Percentiles rank a stretch among this genome's conserved stretches.
phyloP scores from a whole-genome alignment of 2,888 invertebrate species.

The Agonum fuliginosum region DNA sequence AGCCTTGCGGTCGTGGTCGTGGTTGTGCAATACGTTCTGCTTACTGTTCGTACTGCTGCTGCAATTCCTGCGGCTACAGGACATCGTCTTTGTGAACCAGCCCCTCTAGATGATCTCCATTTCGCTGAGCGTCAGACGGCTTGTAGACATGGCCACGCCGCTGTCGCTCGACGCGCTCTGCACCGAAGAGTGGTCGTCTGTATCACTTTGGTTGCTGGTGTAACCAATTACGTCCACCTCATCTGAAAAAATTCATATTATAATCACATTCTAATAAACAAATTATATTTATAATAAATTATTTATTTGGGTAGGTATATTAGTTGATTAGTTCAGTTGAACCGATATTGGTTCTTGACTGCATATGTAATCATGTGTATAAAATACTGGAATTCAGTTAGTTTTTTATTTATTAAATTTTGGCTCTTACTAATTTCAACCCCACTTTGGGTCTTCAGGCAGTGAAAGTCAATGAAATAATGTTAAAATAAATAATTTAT shows the following conservation, averaged over 20 bases:
- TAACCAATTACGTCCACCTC: conserved; percentile 91
- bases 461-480: no score
- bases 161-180: conserved; percentile 84
- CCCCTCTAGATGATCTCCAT: conserved; percentile 74
- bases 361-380: no score
- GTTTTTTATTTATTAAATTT: no score
- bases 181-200: conserved; percentile 87
- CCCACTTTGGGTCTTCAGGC: no score
- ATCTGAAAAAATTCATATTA: conserved; percentile 76
- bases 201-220: conserved; percentile 89
- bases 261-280: no score
- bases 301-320: no score
- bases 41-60: conserved; percentile 11
- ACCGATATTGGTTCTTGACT: no score
- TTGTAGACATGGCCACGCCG: conserved; percentile 82
- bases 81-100: conserved; percentile 25
- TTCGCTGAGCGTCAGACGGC: conserved; percentile 79
- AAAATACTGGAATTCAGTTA: no score
- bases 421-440: no score
- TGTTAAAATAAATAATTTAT: no score
- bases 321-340: no score
- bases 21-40: conserved; percentile 7
- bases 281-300: no score
- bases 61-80: conserved; percentile 46
- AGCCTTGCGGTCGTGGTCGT: conserved; percentile 3